Conservation (phyloP, 1,140 invertebrate genomes). For the Pseudomyrmex gracilis region DNA sequence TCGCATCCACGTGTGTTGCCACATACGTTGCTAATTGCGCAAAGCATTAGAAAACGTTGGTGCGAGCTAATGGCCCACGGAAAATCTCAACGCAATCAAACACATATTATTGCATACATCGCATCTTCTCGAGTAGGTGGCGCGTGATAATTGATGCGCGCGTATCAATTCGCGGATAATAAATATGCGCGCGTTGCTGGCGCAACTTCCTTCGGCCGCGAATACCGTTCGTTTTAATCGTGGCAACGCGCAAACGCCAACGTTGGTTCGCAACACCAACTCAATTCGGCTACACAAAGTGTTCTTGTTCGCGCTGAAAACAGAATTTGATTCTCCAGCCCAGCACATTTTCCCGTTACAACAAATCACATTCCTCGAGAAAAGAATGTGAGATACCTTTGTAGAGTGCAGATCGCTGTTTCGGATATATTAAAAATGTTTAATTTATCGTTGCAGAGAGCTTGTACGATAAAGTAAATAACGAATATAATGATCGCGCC, state of each 20-base stretch:
- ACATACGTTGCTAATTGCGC: conserved; percentile 9
- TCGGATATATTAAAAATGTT: background rate
- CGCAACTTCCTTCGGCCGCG: conserved; percentile 2
- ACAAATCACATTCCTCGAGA: conserved; percentile 3
- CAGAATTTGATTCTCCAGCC: conserved; percentile 25
- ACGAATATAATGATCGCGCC: background rate
- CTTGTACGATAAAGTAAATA: background rate
- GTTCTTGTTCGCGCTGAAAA: background rate
- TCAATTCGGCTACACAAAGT: background rate
- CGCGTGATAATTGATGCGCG: background rate
- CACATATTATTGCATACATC: background rate
- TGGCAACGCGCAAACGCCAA: conserved; percentile 7
- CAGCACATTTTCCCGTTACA: background rate
- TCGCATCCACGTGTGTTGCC: background rate
- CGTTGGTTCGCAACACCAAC: conserved; percentile 19
- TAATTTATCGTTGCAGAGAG: conserved; percentile 12
- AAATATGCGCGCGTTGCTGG: conserved; percentile 6
- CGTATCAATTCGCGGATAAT: conserved; percentile 17
- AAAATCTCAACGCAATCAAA: conserved; percentile 26
- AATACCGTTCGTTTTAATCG: conserved; percentile 49
- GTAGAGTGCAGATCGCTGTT: background rate
- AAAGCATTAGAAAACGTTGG: conserved; percentile 38
- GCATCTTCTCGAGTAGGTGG: conserved; percentile 27
- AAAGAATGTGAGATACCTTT: conserved; percentile 61
- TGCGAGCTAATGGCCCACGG: background rate